These are phyloP conservation scores for Athalia cordata DNA, from an alignment of 2,888 invertebrate species.

Conservation along the genomic window DNA sequence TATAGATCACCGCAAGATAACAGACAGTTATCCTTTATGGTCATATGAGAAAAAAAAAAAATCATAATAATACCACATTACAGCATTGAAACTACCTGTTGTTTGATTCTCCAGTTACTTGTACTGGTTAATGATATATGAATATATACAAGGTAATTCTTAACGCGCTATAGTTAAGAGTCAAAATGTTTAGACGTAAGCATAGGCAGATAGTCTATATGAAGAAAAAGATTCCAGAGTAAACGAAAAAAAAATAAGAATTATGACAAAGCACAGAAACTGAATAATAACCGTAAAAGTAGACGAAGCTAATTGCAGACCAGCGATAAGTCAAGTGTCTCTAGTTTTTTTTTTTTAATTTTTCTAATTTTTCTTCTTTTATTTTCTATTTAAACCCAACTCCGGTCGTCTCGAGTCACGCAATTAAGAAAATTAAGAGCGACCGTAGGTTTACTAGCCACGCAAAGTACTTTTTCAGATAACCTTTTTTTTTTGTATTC, in stretches of 20 bases:
- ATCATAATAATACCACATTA: background rate
- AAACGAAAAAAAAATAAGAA: background rate
- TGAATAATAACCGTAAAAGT: background rate
- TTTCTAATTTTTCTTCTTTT: conserved; percentile 6
- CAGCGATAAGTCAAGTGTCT: background rate
- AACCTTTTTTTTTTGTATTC: background rate
- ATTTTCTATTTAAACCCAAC: conserved; percentile 27
- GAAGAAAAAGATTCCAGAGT: background rate
- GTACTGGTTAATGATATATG: background rate
- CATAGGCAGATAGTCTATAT: background rate
- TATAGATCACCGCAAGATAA: too few species aligned
- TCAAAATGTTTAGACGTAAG: too few species aligned
- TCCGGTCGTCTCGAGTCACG: background rate
- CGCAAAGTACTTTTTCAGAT: background rate
- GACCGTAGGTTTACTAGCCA: background rate
- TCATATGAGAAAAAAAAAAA: too few species aligned
- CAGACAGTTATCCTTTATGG: too few species aligned
- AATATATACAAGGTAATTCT: background rate
- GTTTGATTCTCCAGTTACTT: background rate
- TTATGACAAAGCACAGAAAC: background rate
- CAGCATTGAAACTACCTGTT: background rate
- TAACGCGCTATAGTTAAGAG: background rate
- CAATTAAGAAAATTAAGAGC: conserved; percentile 2
- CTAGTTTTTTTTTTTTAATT: background rate
- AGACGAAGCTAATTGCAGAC: background rate